Conservation (phyloP, 2,113 vertebrate species). For the Phainopepla nitens region DNA sequence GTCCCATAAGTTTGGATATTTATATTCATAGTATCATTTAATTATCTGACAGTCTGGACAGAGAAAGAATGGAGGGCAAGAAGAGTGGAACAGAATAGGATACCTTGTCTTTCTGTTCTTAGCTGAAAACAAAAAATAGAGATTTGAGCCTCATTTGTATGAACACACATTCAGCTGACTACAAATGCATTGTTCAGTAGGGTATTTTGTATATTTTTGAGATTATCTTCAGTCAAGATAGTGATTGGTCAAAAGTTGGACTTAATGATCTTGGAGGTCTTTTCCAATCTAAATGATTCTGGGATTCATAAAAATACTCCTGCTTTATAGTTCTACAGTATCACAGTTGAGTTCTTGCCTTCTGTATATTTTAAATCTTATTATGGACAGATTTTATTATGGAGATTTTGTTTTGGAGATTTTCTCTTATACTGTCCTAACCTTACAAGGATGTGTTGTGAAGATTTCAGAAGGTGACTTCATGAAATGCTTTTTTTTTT, state of each 20-base stretch:
- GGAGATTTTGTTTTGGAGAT: background rate
- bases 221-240: background rate
- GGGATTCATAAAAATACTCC: background rate
- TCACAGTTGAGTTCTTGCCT: background rate
- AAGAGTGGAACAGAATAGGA: background rate
- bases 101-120: background rate
- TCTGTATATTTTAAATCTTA: background rate
- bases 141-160: background rate
- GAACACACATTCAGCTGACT: background rate
- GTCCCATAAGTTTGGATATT: background rate
- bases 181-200: background rate
- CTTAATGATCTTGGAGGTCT: background rate
- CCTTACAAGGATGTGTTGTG: background rate
- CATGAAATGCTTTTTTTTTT: background rate
- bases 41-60: background rate
- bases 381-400: background rate
- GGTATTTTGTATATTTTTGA: background rate
- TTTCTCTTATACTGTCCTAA: background rate
- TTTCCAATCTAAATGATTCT: background rate
- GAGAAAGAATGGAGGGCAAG: background rate
- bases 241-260: background rate
- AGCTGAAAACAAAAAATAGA: background rate
- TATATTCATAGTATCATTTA: background rate
- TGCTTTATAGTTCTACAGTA: background rate
- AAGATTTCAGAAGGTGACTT: background rate